Conservation (phyloP, 2,888 invertebrate species). For the Pharmacophagus antenor region DNA sequence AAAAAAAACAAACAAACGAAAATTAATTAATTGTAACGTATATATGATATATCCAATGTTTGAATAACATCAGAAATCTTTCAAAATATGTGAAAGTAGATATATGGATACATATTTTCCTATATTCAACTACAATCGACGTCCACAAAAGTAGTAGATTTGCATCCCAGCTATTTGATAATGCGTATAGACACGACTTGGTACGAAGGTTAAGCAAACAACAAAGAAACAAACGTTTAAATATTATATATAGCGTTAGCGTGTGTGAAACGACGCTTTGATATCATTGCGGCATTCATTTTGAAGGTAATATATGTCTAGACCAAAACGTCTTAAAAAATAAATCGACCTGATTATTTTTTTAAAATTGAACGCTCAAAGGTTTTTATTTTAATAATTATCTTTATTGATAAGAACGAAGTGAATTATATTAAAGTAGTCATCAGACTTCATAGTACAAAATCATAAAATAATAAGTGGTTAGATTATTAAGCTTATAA, state of each 20-base stretch:
- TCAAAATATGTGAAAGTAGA: too few relatives aligned
- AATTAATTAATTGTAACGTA: too few relatives aligned
- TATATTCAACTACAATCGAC: neutral
- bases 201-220: conserved; percentile 27
- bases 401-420: neutral
- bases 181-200: conserved; percentile 19
- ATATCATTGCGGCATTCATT: neutral
- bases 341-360: neutral
- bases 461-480: too few relatives aligned
- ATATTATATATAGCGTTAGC: conserved; percentile 22
- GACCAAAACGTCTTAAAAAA: neutral
- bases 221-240: conserved; percentile 27
- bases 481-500: too few relatives aligned
- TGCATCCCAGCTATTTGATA: conserved; percentile 18
- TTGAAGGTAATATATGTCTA: neutral
- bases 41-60: too few relatives aligned
- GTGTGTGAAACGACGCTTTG: conserved; percentile 19
- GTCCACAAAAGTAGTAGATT: conserved; percentile 7
- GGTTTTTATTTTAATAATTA: neutral
- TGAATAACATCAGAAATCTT: too few relatives aligned
- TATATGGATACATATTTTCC: neutral
- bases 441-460: too few relatives aligned
- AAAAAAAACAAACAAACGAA: too few relatives aligned
- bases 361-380: neutral
- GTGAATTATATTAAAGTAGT: neutral